Conservation (phyloP, 2,888 invertebrate species). For the Cyrtodaria siliqua region DNA sequence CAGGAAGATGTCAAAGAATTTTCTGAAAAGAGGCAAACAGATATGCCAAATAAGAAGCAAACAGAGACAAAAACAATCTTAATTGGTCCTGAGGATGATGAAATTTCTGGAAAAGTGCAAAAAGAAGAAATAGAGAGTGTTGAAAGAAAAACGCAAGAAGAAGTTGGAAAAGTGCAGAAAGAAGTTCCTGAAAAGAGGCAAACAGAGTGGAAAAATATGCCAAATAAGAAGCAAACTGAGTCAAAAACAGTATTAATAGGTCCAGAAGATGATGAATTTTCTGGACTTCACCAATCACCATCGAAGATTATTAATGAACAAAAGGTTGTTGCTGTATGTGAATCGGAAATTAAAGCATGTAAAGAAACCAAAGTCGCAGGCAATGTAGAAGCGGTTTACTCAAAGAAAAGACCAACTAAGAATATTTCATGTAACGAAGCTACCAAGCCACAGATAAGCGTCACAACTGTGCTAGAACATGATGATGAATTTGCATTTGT, state of each 20-base stretch:
- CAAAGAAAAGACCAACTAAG: not conserved
- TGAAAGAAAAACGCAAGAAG: no score
- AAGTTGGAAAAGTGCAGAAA: not conserved
- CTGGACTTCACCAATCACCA: constrained; percentile 7
- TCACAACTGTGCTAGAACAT: constrained; percentile 20
- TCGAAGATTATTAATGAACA: not conserved
- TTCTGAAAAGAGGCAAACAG: no score
- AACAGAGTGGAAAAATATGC: not conserved
- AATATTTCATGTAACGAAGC: not conserved
- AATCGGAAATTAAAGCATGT: not conserved
- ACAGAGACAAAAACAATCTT: not conserved
- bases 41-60: not conserved
- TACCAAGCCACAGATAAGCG: not conserved
- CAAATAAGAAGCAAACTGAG: not conserved
- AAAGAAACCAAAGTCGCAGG: not conserved
- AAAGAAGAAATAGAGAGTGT: no score
- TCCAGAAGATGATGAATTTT: constrained; percentile 48
- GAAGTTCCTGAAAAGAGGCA: not conserved
- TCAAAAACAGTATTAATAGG: constrained; percentile 21
- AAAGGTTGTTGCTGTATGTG: not conserved
- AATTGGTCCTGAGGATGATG: not conserved
- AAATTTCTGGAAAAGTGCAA: no score
- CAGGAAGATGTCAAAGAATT: no score
- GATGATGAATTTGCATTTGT: constrained; percentile 47
- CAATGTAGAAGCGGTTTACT: not conserved